Evolutionary conservation across 2,797 vertebrate genomes (phyloP), one percentile per base, ranked within the genome.

Genomic region (Acipenser oxyrinchus): DNA sequence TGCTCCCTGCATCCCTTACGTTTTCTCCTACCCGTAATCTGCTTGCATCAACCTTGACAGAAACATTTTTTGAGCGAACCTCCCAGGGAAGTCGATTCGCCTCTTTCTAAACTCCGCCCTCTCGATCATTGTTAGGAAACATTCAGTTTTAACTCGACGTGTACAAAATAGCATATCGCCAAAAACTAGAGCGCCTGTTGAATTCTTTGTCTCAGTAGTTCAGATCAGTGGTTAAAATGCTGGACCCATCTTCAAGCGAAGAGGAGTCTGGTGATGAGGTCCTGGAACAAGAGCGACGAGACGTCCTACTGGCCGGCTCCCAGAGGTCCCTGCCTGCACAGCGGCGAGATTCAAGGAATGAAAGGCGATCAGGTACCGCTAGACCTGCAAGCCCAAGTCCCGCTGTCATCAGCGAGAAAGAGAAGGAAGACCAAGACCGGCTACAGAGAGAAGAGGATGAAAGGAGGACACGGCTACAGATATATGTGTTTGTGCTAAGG

Each of bases 201-300:
- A 65, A 66, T 60, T 63, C 57, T 1, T 53, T 12, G 13, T 6
- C 37, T 37, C 37, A 37, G 37, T 37, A 11, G 52, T 68, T 76
- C 73, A 69, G 50, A 53, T 15, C 63, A 18, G 59, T 67, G 18
- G 61, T 60, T 64, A 70, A 70, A 64, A 98, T 98, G 95, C 84
- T 98, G 82, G 95, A 96, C 84, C 95, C 94, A 76, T 97, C 95
- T 70, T 98, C 95, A 79, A 98, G 95, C 80, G 95, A 98, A 15
- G 93, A 95, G 76, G 92, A 93, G 72, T 93, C 92, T 71, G 87
- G 82, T 60, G 89, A 95, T 76, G 81, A 87, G 63, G 80, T 84
- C 74, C 86, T 88, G 50, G 92, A 92, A 64, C 85, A 86, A 58
- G 92, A 92, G 79, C 78, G 89, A 77, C 79, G 81, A 65, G 86